phyloP scores from a whole-genome alignment of 2,797 vertebrate genomes.

The Natrix natrix region DNA sequence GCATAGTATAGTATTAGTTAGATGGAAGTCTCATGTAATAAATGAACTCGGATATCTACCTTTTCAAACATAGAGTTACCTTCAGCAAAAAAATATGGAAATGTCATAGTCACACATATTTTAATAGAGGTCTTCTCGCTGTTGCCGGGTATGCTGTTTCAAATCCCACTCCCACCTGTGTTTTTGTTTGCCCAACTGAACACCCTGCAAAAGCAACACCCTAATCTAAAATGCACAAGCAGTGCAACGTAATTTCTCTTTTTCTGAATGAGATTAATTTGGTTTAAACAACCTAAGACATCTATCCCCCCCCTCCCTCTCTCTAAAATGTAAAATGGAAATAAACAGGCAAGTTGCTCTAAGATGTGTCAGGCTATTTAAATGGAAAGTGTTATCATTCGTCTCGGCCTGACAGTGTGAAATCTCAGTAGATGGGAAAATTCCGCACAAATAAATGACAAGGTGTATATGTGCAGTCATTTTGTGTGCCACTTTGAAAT shows the following conservation, averaged over 20 bases:
- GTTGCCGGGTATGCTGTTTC: too few species aligned
- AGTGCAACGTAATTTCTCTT: not conserved
- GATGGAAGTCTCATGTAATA: not conserved
- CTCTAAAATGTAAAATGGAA: conserved; percentile 8
- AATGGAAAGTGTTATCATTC: conserved; percentile 38
- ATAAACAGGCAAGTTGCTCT: not conserved
- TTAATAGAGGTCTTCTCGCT: not conserved
- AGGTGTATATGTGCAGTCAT: conserved; percentile 27
- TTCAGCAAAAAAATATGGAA: not conserved
- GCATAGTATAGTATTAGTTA: not conserved
- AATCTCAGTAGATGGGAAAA: conserved; percentile 43
- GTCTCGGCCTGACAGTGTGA: conserved; percentile 16
- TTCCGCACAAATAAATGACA: conserved; percentile 36
- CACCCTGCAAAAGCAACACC: not conserved
- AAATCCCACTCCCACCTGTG: not conserved
- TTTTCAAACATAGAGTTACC: not conserved
- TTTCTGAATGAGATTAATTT: conserved; percentile 16
- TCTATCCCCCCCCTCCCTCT: not conserved
- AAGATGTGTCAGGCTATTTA: conserved; percentile 30
- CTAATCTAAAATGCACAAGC: not conserved
- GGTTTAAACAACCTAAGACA: conserved; percentile 10
- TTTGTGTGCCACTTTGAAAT: conserved; percentile 30
- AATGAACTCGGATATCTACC: not conserved
- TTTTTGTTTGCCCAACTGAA: not conserved
- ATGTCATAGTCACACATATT: not conserved